These are phyloP conservation scores for Campoplex nolae DNA, from an alignment of 2,888 invertebrate genomes.

Conservation along the genomic window DNA sequence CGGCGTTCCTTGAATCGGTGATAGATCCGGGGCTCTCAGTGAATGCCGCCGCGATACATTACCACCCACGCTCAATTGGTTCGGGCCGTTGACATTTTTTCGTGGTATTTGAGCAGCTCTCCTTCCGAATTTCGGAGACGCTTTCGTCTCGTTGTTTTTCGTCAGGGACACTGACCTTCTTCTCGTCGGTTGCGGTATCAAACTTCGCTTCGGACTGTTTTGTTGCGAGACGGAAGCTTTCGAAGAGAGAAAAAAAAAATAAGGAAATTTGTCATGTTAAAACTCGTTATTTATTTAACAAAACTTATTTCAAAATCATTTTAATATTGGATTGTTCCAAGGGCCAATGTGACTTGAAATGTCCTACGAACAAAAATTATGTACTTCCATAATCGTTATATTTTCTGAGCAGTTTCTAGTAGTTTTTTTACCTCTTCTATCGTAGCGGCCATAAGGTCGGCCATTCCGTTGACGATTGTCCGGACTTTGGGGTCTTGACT, in stretches of 20 bases:
- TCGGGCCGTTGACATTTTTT: slow-evolving; percentile 26
- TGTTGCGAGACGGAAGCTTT: slow-evolving; percentile 81
- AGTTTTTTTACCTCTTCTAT: slow-evolving; percentile 74
- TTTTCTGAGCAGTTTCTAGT: not conserved
- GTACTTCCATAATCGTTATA: not conserved
- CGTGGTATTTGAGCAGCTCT: slow-evolving; percentile 71
- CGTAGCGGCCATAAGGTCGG: slow-evolving; percentile 67
- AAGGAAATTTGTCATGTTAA: not conserved
- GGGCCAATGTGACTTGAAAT: not conserved
- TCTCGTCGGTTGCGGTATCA: slow-evolving; percentile 80
- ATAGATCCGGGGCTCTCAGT: slow-evolving; percentile 72
- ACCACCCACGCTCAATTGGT: not conserved
- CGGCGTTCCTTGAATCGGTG: slow-evolving; percentile 81
- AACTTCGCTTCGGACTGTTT: slow-evolving; percentile 80
- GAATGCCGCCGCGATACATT: slow-evolving; percentile 60
- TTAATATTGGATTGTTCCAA: too few species aligned
- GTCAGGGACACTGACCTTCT: slow-evolving; percentile 79
- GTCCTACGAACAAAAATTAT: not conserved
- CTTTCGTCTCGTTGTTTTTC: slow-evolving; percentile 70
- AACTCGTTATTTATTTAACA: too few species aligned
- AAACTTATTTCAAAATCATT: not conserved
- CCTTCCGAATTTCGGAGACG: slow-evolving; percentile 78
- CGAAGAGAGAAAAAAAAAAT: slow-evolving; percentile 5
- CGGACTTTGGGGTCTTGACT: slow-evolving; percentile 87
- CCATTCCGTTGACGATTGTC: slow-evolving; percentile 69